Evolutionary conservation across 2,888 invertebrate genomes (phyloP).

Genomic region (Cosmia trapezina): DNA sequence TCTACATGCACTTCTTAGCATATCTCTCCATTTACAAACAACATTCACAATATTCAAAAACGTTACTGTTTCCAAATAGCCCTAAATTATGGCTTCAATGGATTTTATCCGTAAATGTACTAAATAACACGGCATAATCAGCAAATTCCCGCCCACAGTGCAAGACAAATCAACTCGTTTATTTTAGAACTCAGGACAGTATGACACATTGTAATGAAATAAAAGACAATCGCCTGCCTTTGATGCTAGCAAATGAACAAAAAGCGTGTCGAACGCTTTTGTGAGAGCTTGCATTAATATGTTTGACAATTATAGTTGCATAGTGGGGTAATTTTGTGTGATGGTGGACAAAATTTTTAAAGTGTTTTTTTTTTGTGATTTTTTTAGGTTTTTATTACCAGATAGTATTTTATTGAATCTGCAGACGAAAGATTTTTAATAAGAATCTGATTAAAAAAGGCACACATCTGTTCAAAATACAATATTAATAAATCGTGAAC

Average conservation of each 20-base stretch:
- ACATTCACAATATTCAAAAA: constrained; percentile 29
- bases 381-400: neutral
- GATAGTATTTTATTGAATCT: neutral
- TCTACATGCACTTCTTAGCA: constrained; percentile 4
- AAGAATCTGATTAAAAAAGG: neutral
- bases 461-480: neutral
- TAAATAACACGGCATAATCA: too few species aligned
- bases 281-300: constrained; percentile 53
- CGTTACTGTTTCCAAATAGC: constrained; percentile 40
- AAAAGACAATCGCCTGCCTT: constrained; percentile 68
- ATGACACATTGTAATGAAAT: constrained; percentile 72
- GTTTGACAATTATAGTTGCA: constrained; percentile 53
- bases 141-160: constrained; percentile 64
- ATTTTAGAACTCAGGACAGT: constrained; percentile 59
- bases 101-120: constrained; percentile 33
- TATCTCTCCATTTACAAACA: constrained; percentile 31
- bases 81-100: constrained; percentile 27
- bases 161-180: constrained; percentile 65
- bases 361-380: neutral
- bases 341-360: neutral
- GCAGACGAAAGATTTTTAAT: neutral
- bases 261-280: constrained; percentile 66
- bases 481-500: neutral
- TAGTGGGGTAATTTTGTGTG: constrained; percentile 28
- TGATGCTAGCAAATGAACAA: constrained; percentile 74